Percentiles rank a stretch among this genome's conserved stretches.
Conservation (phyloP, 2,888 invertebrate species). For the Drosophila nigritarsus region DNA sequence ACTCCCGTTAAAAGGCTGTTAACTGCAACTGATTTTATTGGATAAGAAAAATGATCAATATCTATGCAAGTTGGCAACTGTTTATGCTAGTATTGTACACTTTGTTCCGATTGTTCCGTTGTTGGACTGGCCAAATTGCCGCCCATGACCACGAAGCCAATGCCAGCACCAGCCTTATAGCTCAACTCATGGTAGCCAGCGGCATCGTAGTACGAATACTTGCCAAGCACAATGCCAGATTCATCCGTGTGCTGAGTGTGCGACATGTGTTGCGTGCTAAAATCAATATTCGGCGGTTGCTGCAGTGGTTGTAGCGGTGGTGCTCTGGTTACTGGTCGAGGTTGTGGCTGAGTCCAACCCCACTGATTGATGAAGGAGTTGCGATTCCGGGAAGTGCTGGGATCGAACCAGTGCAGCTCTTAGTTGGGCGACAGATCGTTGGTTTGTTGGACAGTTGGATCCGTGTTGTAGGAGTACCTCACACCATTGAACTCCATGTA, state of each 20-base stretch:
- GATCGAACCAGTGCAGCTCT: slow-evolving; percentile 26
- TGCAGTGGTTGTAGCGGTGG: slow-evolving; percentile 24
- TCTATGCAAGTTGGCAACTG: slow-evolving; percentile 16
- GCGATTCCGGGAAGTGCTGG: slow-evolving; percentile 3
- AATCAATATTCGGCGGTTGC: slow-evolving; percentile 73
- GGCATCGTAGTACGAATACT: slow-evolving; percentile 89
- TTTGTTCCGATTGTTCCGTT: slow-evolving; percentile 22
- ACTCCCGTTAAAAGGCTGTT: not conserved
- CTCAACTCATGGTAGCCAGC: slow-evolving; percentile 90
- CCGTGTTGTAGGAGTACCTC: slow-evolving; percentile 83
- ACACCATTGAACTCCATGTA: slow-evolving; percentile 84
- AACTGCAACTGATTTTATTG: slow-evolving; percentile 24
- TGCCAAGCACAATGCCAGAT: slow-evolving; percentile 85
- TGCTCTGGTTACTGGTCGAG: slow-evolving; percentile 17
- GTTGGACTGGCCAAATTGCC: slow-evolving; percentile 80
- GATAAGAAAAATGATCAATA: slow-evolving; percentile 9
- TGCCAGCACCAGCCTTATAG: slow-evolving; percentile 90
- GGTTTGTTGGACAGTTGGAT: slow-evolving; percentile 58
- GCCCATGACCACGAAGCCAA: slow-evolving; percentile 87
- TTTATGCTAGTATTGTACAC: not conserved
- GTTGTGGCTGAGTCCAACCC: slow-evolving; percentile 39
- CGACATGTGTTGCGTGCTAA: slow-evolving; percentile 76
- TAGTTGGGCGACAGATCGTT: slow-evolving; percentile 62
- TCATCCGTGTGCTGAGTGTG: slow-evolving; percentile 82
- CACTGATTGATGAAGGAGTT: slow-evolving; percentile 58